Base-by-base conservation (phyloP, 1,140 invertebrate species). In the Matsumurasca onukii region DNA sequence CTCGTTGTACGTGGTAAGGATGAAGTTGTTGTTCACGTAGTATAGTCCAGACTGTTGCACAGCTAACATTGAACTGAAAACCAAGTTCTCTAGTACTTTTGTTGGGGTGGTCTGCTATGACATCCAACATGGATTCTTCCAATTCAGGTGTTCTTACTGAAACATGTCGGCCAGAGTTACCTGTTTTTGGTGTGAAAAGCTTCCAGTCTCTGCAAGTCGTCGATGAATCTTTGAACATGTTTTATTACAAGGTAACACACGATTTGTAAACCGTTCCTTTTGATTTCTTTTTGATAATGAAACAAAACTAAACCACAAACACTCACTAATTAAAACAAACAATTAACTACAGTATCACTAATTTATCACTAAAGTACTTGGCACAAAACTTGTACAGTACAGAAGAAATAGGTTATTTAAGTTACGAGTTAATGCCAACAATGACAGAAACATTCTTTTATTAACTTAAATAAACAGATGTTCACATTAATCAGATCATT, bases 1-100 rank as follows among this genome's bases (percentile, higher is more conserved):
- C 49, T 20, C 57, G 57, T 61, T 61, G 24, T 3, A 61, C 57
- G 30, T 61, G 24, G 12, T 61, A 61, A 13, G 57, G 25, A 27
- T 29, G 30, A 27, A 61, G 57, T 27, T 27, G 25, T 3, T 61
- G 30, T 27, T 3, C 57, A 5, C 25, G 3, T 61, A 12, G 25
- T 61, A 22, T 61, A 9, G 29, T n/a, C n/a, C n/a, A n/a, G n/a
- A n/a, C n/a, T n/a, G n/a, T n/a, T n/a, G n/a, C n/a, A n/a, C n/a
- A n/a, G n/a, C n/a, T n/a, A n/a, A n/a, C n/a, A n/a, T n/a, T n/a
- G n/a, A n/a, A n/a, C n/a, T n/a, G n/a, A n/a, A n/a, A n/a, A n/a
- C n/a, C n/a, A n/a, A n/a, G n/a, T n/a, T n/a, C n/a, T n/a, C n/a
- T n/a, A n/a, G n/a, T 31, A 24, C 57, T 61, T 29, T 22, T 25